Evolutionary conservation across 2,888 invertebrate genomes (phyloP), one percentile per base, ranked within the genome.

Genomic region (Apotomis betuletana): DNA sequence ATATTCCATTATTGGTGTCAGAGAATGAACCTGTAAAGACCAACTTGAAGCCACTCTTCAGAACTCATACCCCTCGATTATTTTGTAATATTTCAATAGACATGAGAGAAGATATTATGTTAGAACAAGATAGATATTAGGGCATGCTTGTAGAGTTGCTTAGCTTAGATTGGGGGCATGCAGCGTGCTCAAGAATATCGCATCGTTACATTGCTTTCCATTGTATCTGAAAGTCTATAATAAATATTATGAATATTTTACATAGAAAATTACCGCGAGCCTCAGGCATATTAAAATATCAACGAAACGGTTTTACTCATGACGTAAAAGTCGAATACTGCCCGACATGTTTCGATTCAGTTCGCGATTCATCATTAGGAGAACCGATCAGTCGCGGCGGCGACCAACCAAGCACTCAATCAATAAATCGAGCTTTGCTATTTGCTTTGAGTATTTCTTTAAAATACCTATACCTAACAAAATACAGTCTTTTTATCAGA

Each of bases 201-300:
- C 70, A 69, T 74, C 74, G 76, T 76, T 78, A 84, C 84, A 87
- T 87, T 90, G 87, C 89, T 87, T 88, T 87, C 88, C 71, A 67
- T 71, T 67, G 65, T 12, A 57, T 57, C 12, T 38, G 44, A 44
- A 8, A 44, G 5, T 44, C 5, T 44, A 3, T 44, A 44, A 44
- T 8, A 6, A 44, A 44, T 6, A 44, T 44, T 44, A 44, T 44
- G 44, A 6, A 8, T 27, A 27, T 27, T 27, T 27, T 27, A 27
- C 27, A 2, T 27, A 27, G 15, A 15, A 15, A 15, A 15, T 2
- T 2, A 27, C 27, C 27, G 27, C 27, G 27, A 27, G 27, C 27
- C 27, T 27, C 27, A 27, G 27, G 15, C 15, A 15, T 15, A 15
- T 15, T 15, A 15, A 15, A 15, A 15, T 15, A 15, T 15, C 15